phyloP scores from a whole-genome alignment of 2,113 vertebrate genomes.

The Colius striatus region DNA sequence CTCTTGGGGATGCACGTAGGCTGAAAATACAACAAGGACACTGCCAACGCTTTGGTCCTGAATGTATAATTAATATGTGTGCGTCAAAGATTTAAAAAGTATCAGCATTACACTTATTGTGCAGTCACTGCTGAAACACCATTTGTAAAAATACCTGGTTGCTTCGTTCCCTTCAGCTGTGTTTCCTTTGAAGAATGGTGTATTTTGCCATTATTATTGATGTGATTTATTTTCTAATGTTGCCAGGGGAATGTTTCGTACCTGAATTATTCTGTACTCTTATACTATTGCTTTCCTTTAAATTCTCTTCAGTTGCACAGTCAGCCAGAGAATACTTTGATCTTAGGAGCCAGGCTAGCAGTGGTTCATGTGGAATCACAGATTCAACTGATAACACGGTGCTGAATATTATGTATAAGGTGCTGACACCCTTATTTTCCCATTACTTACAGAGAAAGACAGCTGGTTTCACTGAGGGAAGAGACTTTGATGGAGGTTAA shows the following conservation, averaged over 20 bases:
- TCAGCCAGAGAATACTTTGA: slow-evolving; percentile 30
- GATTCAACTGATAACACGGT: background rate
- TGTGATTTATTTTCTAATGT: slow-evolving; percentile 56
- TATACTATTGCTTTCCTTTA: slow-evolving; percentile 16
- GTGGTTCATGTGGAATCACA: background rate
- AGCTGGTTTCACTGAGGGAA: background rate
- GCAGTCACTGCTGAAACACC: background rate
- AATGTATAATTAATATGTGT: slow-evolving; percentile 65
- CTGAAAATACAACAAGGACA: slow-evolving; percentile 12
- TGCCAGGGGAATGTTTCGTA: slow-evolving; percentile 56
- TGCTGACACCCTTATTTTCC: background rate
- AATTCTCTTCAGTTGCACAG: background rate
- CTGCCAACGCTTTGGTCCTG: background rate
- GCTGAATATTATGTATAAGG: background rate
- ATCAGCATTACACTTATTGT: slow-evolving; percentile 31
- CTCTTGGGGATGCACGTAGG: background rate
- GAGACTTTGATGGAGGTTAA: background rate
- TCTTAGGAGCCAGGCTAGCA: background rate
- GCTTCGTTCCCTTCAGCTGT: slow-evolving; percentile 31
- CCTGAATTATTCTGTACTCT: slow-evolving; percentile 37
- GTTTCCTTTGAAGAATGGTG: slow-evolving; percentile 60
- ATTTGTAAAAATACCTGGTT: slow-evolving; percentile 48
- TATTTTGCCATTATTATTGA: slow-evolving; percentile 59
- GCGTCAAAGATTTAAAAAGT: slow-evolving; percentile 7
- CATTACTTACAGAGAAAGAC: background rate